These are phyloP conservation scores for Hypselothyrea guttata DNA, from an alignment of 2,888 invertebrate species.

Conservation along the genomic window DNA sequence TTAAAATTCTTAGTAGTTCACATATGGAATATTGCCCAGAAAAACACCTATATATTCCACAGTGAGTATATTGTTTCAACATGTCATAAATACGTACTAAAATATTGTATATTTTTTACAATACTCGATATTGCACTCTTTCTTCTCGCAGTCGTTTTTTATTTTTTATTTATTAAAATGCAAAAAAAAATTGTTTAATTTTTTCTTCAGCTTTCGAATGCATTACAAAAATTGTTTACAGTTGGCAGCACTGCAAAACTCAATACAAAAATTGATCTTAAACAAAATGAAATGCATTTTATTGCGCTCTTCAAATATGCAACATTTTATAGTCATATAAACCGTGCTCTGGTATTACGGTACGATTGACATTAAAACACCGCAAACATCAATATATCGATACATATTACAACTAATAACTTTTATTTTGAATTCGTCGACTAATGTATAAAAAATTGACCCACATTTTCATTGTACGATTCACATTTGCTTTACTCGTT, in stretches of 20 bases:
- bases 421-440: not conserved
- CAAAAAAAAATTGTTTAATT: no score
- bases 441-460: conserved; percentile 68
- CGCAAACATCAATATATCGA: conserved; percentile 29
- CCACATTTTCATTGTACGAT: conserved; percentile 52
- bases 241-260: conserved; percentile 42
- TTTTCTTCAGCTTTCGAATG: no score
- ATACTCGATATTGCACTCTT: conserved; percentile 12
- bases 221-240: not conserved
- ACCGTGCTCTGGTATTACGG: conserved; percentile 61
- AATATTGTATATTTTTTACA: conserved; percentile 42
- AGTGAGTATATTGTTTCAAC: conserved; percentile 33
- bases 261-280: conserved; percentile 35
- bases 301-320: conserved; percentile 66
- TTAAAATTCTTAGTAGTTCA: no score
- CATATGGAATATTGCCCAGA: no score
- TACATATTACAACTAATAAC: conserved; percentile 1
- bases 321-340: conserved; percentile 56
- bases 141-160: conserved; percentile 24
- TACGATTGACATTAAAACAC: conserved; percentile 54
- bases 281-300: conserved; percentile 2
- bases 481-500: conserved; percentile 55
- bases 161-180: no score
- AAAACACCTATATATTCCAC: no score
- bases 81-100: conserved; percentile 55